Evolutionary conservation across 2,113 vertebrate species (phyloP), one percentile per base, ranked within the genome.

Genomic region (Neolamprologus sp.): DNA sequence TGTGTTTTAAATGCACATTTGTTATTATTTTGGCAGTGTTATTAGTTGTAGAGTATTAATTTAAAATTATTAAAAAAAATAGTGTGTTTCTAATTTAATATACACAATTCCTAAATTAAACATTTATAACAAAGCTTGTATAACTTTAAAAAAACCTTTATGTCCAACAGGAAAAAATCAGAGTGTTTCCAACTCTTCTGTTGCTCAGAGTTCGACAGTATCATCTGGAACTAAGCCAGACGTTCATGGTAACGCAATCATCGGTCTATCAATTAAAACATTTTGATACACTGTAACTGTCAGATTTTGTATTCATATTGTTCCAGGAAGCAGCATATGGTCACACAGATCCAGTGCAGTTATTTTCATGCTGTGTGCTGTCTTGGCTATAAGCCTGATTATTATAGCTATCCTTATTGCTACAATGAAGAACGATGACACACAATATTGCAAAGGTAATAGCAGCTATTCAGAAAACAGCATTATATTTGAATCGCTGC

Each of bases 211-310:
- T 17, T 28, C 14, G 1, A 19, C 71, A 28, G 42, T 0, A 75
- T 49, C 71, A 90, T 87, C 87, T 21, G 75, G 65, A 60, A 71
- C 79, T 19, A 84, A 87, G 42, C 21, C 45, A 7, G 21, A 82
- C 3, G 9, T 23, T 33, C n/a, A 88, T 78, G 90, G 92, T 93
- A 85, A 89, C 3, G 0, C 23, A 17, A 75, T 75, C 42, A 28
- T 2, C 6, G 8, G 0, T 16, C 40, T 10, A 47, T 45, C 23
- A 73, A 7, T 73, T 73, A 73, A 1, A 47, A 45, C 68, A 73
- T 26, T 73, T 28, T 28, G 40, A 73, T 17, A 73, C 0, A 7
- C 0, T 73, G 14, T 73, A 28, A 28, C 9, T 17, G 40, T 26
- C 21, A 1, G 3, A 0, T 73, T 2, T 58, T 31, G 0, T 31